Percentiles rank a stretch among this genome's conserved stretches.
These are phyloP conservation scores for Hemithea aestivaria DNA, from an alignment of 2,888 invertebrate genomes.

Conservation along the genomic window DNA sequence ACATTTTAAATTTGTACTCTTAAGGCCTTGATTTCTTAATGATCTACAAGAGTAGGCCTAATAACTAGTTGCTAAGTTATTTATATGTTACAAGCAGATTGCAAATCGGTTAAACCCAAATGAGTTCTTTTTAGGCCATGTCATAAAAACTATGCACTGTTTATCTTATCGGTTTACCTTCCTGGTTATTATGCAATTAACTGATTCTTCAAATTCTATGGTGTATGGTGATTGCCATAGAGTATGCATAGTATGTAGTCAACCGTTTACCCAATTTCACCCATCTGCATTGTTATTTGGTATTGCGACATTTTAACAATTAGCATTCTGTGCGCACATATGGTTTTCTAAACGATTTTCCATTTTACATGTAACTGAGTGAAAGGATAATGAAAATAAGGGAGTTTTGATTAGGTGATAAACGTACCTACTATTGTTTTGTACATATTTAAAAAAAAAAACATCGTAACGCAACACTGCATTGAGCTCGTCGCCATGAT, in stretches of 20 bases:
- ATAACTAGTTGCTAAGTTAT: too few species aligned
- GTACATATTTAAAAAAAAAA: neutral
- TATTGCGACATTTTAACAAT: constrained; percentile 15
- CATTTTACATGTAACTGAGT: constrained; percentile 1
- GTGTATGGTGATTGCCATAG: neutral
- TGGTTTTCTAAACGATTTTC: constrained; percentile 15
- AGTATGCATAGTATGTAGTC: constrained; percentile 6
- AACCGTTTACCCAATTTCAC: constrained; percentile 12
- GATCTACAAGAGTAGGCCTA: too few species aligned
- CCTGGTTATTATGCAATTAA: too few species aligned
- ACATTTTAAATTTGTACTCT: too few species aligned
- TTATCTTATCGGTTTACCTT: too few species aligned
- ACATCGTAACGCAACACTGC: neutral
- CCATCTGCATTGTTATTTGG: constrained; percentile 20
- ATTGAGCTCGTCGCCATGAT: neutral
- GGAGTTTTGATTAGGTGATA: neutral
- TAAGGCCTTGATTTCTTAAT: too few species aligned
- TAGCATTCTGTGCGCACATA: constrained; percentile 12
- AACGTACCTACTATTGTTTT: too few species aligned
- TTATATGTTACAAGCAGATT: too few species aligned
- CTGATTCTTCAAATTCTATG: too few species aligned
- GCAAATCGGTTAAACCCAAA: too few species aligned
- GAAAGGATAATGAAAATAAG: constrained; percentile 1
- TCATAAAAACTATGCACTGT: too few species aligned
- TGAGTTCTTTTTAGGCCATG: too few species aligned